Base-by-base conservation (phyloP, 2,888 invertebrate species). In the Epirrhoe alternata region DNA sequence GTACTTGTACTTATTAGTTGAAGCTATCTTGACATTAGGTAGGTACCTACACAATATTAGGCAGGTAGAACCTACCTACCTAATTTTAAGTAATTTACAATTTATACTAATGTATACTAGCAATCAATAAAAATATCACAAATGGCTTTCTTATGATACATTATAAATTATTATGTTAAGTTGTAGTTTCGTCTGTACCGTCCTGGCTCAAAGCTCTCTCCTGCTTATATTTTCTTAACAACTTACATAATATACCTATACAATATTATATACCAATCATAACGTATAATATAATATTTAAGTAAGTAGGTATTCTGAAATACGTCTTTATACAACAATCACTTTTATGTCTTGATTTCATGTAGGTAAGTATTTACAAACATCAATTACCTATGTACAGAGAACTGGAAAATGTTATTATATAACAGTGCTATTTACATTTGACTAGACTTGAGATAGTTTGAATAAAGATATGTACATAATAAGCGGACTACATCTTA, bases 171-270 rank as follows among this genome's bases (percentile, higher is more conserved):
- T 10, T 1, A 12, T 12, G 12, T 42, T 42, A 3, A 42, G 38
- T 42, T 2, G 12, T 12, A 12, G 47, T 50, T 42, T 57, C 33
- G 80, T 81, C 80, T 73, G 73, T 81, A 82, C 86, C 82, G 83
- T 82, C 90, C 80, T 83, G 90, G 91, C 92, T 91, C 90, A 89
- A 67, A 74, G 87, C 90, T 83, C 76, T 78, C 68, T 79, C 77
- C 80, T 79, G 79, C 66, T 68, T 76, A 81, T 81, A 80, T 72
- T 68, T 70, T 60, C 33, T 52, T 35, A 24, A 30, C 59, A 53
- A 51, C 64, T 62, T 63, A 38, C 35, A 38, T 50, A 45, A 53
- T 35, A 24, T 38, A 50, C 16, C 17, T 24, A 47, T 47, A 47
- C 16, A 47, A 47, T 47, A 47, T 47, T 6, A 16, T 47, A 16